Conservation (phyloP, 2,888 invertebrate species). For the Caradrina clavipalpis region DNA sequence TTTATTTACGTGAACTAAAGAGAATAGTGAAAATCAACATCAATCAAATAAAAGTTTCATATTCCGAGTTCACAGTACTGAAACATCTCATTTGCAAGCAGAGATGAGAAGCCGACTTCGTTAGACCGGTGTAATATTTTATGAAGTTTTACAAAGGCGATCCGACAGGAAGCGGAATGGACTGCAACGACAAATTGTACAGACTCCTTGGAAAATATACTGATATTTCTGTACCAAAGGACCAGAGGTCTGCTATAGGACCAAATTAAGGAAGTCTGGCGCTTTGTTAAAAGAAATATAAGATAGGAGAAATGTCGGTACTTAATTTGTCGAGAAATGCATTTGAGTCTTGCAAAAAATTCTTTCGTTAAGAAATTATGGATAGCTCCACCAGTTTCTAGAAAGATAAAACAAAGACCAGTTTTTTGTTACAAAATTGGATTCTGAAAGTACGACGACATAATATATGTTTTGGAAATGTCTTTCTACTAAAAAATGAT, state of each 20-base stretch:
- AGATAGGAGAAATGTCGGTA: constrained; percentile 22
- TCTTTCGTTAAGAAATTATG: constrained; percentile 10
- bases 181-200: constrained; percentile 71
- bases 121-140: constrained; percentile 61
- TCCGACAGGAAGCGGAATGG: constrained; percentile 66
- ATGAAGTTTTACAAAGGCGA: constrained; percentile 63
- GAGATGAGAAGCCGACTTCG: constrained; percentile 48
- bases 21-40: constrained; percentile 1
- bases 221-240: constrained; percentile 61
- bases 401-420: background rate
- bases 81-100: constrained; percentile 51
- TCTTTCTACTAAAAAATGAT: background rate
- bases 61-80: constrained; percentile 15
- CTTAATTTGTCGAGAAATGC: constrained; percentile 23
- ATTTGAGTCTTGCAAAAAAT: background rate
- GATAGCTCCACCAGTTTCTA: background rate
- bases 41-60: background rate
- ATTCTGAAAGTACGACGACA: background rate
- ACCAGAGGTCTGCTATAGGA: constrained; percentile 23
- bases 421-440: background rate
- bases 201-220: constrained; percentile 62
- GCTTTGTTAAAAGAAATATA: constrained; percentile 20
- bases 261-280: constrained; percentile 34
- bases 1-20: background rate
- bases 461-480: background rate